Percentiles rank a stretch among this genome's conserved stretches.
These are phyloP conservation scores for Lacanobia oleracea DNA, from an alignment of 2,888 invertebrate genomes.

Conservation along the genomic window DNA sequence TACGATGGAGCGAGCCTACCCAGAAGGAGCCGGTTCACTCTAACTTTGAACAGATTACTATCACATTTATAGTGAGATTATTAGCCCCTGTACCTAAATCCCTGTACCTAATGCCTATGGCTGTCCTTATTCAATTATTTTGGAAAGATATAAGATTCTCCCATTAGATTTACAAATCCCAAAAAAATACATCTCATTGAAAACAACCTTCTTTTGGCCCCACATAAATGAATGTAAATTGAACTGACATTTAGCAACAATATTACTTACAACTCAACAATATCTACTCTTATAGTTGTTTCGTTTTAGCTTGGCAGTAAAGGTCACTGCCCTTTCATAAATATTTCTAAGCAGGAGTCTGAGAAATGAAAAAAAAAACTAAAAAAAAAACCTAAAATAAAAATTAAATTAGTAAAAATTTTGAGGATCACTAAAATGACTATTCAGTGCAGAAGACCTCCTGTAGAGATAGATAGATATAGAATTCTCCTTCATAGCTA, in stretches of 20 bases:
- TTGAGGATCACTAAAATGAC: not conserved
- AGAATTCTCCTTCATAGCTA: no score
- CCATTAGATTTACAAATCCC: not conserved
- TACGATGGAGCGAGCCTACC: no score
- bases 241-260: constrained; percentile 10
- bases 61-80: no score
- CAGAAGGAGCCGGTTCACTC: no score
- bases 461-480: no score
- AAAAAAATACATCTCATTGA: not conserved
- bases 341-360: not conserved
- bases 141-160: no score
- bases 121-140: no score
- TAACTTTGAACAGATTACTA: no score
- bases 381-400: no score
- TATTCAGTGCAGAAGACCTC: not conserved
- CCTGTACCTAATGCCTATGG: no score
- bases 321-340: not conserved
- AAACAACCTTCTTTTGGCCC: not conserved
- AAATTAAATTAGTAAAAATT: not conserved
- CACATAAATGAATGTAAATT: constrained; percentile 25
- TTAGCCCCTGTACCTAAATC: no score
- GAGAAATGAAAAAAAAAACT: not conserved
- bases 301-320: not conserved
- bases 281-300: not conserved
- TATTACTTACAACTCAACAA: constrained; percentile 15